Evolutionary conservation across 2,113 vertebrate genomes (phyloP).

Genomic region (Ceyx margarethae): DNA sequence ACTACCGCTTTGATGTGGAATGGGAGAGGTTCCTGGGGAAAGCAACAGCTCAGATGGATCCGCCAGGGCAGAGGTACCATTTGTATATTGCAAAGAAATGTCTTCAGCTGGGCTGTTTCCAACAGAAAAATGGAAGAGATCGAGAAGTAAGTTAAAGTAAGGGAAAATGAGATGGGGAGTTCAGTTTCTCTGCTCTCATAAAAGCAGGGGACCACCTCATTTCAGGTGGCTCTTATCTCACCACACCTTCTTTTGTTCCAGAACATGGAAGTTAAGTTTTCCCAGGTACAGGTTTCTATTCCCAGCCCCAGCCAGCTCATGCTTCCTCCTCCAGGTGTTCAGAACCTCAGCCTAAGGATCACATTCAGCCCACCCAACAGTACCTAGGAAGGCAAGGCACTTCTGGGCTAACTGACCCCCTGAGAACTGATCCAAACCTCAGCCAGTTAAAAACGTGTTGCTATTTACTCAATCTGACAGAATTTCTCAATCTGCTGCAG

Average conservation of each 20-base stretch:
- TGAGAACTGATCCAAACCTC: background rate
- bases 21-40: conserved; percentile 18
- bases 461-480: background rate
- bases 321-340: background rate
- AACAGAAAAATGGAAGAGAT: background rate
- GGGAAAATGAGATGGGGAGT: background rate
- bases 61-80: background rate
- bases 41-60: background rate
- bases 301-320: background rate
- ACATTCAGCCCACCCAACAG: background rate
- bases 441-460: background rate
- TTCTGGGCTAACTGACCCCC: background rate
- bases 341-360: background rate
- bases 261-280: background rate
- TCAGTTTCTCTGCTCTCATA: background rate
- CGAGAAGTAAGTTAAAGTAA: background rate
- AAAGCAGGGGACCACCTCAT: background rate
- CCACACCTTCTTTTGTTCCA: background rate
- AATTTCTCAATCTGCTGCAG: background rate
- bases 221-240: background rate
- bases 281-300: background rate
- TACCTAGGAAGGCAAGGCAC: background rate
- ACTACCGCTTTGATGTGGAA: conserved; percentile 20
- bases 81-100: background rate
- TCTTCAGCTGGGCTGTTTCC: background rate